Base-by-base conservation (phyloP, 1,140 invertebrate genomes). In the Aphidius ervi region DNA sequence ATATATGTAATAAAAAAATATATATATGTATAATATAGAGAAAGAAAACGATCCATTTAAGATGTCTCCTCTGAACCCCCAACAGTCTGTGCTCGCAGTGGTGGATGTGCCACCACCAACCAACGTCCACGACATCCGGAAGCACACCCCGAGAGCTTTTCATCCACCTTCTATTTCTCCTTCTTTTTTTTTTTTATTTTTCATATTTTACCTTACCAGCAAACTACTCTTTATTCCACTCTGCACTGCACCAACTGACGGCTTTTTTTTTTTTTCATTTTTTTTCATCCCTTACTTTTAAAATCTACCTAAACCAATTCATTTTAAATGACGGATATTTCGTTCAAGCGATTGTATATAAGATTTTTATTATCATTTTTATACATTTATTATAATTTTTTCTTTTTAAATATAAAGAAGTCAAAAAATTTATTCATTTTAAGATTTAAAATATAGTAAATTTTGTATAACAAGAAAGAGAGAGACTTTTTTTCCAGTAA, bases 311-410 rank as follows among this genome's bases (percentile, higher is more conserved):
- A 73, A 74, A 77, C 73, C 73, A 71, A 76, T 75, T 73, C 73
- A 75, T 76, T 75, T 75, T 76, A 76, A 76, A 76, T 76, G 72
- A 76, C 72, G 71, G 70, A 76, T 74, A 76, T 74, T 76, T 76
- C 74, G 70, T 72, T 66, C 69, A 63, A 67, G 63, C 67, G 70
- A 70, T 66, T 71, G 64, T 73, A 74, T 75, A 70, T 31, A 31
- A 31, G 71, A 74, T 73, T 74, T 74, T 75, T 69, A 70, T 71
- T 16, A 16, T 16, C 16, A 16, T 16, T 16, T 16, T 16, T 16
- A 16, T 16, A 16, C 16, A 16, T 16, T 16, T 16, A 16, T 16
- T 16, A 16, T n/a, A n/a, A n/a, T n/a, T n/a, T n/a, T n/a, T n/a
- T n/a, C n/a, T n/a, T n/a, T n/a, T n/a, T 68, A 23, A 23, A 23